A percentile compares a stretch with the other conserved stretches of the same genome.
phyloP scores from a whole-genome alignment of 2,797 vertebrate species.

The Ctenopoma kingsleyae region DNA sequence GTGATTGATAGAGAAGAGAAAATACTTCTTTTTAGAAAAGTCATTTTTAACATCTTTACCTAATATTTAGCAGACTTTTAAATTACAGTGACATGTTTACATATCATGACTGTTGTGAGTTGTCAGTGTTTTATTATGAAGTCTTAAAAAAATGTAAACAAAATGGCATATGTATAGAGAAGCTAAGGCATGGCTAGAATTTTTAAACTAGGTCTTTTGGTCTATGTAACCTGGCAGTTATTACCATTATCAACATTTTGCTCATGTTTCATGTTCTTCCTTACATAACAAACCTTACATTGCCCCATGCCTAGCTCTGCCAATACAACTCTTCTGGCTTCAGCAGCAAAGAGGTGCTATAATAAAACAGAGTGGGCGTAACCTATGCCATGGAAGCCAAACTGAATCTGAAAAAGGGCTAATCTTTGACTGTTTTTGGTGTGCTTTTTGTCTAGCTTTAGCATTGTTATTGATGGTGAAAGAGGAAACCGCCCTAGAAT shows the following conservation, averaged over 20 bases:
- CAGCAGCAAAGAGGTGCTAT: conserved; percentile 54
- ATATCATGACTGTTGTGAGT: background rate
- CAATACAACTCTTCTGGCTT: conserved; percentile 44
- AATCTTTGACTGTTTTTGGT: conserved; percentile 42
- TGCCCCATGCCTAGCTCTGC: conserved; percentile 39
- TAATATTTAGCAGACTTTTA: background rate
- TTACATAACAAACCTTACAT: conserved; percentile 50
- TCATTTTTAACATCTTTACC: background rate
- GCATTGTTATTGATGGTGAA: conserved; percentile 93
- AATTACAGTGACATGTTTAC: background rate
- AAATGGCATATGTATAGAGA: too few relatives aligned
- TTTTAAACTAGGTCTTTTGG: too few relatives aligned
- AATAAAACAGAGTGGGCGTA: conserved; percentile 70
- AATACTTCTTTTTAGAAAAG: background rate
- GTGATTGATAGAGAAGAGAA: too few relatives aligned
- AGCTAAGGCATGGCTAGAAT: too few relatives aligned
- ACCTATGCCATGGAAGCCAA: conserved; percentile 63
- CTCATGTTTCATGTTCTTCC: conserved; percentile 10
- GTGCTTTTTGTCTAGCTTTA: conserved; percentile 86
- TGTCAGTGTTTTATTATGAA: too few relatives aligned
- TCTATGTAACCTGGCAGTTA: background rate
- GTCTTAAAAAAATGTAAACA: too few relatives aligned
- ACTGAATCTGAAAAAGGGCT: conserved; percentile 74
- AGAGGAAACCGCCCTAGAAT: conserved; percentile 93
- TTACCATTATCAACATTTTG: background rate